Percentiles rank a stretch among this genome's conserved stretches.
These are phyloP conservation scores for Myathropa florea DNA, from an alignment of 2,888 invertebrate genomes.

Conservation along the genomic window DNA sequence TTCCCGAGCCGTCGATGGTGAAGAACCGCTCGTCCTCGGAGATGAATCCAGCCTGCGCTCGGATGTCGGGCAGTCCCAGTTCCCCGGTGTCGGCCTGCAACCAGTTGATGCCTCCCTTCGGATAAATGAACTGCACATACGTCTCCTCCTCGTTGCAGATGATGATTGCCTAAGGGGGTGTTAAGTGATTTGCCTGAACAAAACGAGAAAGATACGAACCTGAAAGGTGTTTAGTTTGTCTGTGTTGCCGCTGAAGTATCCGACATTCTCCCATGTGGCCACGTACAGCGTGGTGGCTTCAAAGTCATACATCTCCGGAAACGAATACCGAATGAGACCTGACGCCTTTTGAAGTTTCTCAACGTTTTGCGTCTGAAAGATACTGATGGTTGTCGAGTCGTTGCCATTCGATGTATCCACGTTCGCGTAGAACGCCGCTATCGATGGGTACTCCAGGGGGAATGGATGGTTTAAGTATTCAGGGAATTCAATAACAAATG, in stretches of 20 bases:
- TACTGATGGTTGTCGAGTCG: slow-evolving; percentile 87
- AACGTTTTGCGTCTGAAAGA: slow-evolving; percentile 85
- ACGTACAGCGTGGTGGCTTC: slow-evolving; percentile 90
- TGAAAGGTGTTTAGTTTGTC: slow-evolving; percentile 95
- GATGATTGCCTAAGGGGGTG: slow-evolving; percentile 62
- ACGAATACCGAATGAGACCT: slow-evolving; percentile 87
- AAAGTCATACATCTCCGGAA: slow-evolving; percentile 87
- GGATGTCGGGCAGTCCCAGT: slow-evolving; percentile 91
- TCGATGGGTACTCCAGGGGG: slow-evolving; percentile 92
- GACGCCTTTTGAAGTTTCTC: slow-evolving; percentile 86
- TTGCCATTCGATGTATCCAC: slow-evolving; percentile 86
- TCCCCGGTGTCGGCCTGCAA: slow-evolving; percentile 89
- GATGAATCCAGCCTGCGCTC: slow-evolving; percentile 96
- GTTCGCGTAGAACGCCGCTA: slow-evolving; percentile 95
- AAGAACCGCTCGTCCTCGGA: slow-evolving; percentile 90
- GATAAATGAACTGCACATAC: slow-evolving; percentile 93
- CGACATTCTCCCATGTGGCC: slow-evolving; percentile 95
- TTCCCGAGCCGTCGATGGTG: slow-evolving; percentile 92
- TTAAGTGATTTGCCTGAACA: background rate
- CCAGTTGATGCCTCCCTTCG: slow-evolving; percentile 95
- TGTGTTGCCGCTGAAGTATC: slow-evolving; percentile 84
- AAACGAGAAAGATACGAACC: slow-evolving; percentile 81
- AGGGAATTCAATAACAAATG: slow-evolving; percentile 93
- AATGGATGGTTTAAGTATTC: slow-evolving; percentile 93
- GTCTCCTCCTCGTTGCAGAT: slow-evolving; percentile 82